Base-by-base conservation (phyloP, 2,888 invertebrate species). In the Meloe dianella region DNA sequence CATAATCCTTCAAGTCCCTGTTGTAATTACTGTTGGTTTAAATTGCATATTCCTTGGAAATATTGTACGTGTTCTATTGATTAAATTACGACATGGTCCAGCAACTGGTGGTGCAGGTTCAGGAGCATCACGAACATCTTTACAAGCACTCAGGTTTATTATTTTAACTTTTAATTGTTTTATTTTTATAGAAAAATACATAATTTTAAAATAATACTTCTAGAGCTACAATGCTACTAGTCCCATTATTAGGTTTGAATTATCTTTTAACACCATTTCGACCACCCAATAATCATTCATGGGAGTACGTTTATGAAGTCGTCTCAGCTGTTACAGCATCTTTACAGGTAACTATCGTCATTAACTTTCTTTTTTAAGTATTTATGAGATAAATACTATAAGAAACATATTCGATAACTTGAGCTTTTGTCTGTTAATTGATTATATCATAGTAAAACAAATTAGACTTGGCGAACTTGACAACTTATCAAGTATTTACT, bases 211-310 rank as follows among this genome's bases (percentile, higher is more conserved):
- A 32, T 65, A 47, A 54, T 24, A 59, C 54, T 84, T 82, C 56
- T 78, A 90, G 93, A 75, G 97, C 96, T 61, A 96, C 95, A 0
- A 86, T 96, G 77, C 89, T 97, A 74, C 87, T 97, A 79, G 94
- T 97, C 67, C 97, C 97, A 30, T 87, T 97, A 73, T 86, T 97
- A 67, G 97, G 97, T 1, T 87, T 97, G 63, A 96, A 97, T 85
- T 97, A 94, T 83, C 87, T 97, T 78, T 87, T 96, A 71, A 94
- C 93, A 74, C 94, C 95, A 24, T 93, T 95, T 84, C 89, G 93
- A 72, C 97, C 89, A 72, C 87, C 87, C 72, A 88, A 87, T 61
- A 84, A 83, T 47, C 91, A 90, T 79, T 86, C 89, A 73, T 92
- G 91, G 90, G 92, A 92, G 84, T 87, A 89, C 72, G 87, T 89